phyloP scores from a whole-genome alignment of 2,113 vertebrate species.

The Oophaga pumilio region DNA sequence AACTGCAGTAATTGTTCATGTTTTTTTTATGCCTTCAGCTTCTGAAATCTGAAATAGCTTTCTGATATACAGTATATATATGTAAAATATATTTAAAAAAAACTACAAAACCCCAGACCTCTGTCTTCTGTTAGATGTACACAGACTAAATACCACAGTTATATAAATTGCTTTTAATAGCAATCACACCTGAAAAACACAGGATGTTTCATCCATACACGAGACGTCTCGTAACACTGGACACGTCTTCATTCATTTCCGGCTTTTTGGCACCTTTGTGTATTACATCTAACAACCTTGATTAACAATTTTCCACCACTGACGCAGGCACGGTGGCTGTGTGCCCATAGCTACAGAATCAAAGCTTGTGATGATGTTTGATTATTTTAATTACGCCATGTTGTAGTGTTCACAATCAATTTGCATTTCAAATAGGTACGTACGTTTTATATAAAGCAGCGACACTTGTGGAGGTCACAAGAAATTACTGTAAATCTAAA shows the following conservation, averaged over 20 bases:
- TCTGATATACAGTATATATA: no score
- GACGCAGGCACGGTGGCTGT: background rate
- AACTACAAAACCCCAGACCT: no score
- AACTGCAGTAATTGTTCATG: no score
- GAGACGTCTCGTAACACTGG: background rate
- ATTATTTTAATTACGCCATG: constrained; percentile 9
- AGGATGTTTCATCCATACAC: background rate
- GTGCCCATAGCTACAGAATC: background rate
- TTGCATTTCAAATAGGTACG: background rate
- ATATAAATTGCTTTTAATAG: background rate
- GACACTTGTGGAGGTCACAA: background rate
- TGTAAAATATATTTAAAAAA: no score
- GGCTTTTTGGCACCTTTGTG: background rate
- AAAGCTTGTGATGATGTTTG: background rate
- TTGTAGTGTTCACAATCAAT: background rate
- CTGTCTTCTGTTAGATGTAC: background rate
- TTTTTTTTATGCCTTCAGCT: no score
- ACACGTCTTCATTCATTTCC: background rate
- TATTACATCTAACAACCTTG: background rate
- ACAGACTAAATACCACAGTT: background rate
- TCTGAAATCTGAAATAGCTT: no score
- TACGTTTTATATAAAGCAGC: background rate
- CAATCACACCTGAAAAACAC: background rate
- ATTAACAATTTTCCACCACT: constrained; percentile 4
- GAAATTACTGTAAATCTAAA: background rate